Conservation (phyloP, 2,888 invertebrate species). For the Apoda limacodes region DNA sequence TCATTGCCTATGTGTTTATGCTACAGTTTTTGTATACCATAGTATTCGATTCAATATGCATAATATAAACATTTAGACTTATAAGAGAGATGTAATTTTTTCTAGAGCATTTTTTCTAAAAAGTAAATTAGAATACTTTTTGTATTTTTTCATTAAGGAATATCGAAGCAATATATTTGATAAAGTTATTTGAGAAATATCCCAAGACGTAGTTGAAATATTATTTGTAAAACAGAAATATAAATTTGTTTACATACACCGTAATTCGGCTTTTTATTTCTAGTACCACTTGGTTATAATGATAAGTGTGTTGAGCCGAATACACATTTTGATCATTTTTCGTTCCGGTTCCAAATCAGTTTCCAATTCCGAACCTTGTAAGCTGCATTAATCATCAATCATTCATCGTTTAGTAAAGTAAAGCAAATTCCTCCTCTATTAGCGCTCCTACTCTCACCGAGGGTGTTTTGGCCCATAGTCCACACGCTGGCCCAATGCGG, state of each 20-base stretch:
- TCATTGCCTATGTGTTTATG: slow-evolving; percentile 26
- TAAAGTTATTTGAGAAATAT: slow-evolving; percentile 48
- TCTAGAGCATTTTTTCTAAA: slow-evolving; percentile 57
- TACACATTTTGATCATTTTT: too few species aligned
- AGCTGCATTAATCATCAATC: too few species aligned
- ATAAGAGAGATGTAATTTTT: slow-evolving; percentile 56
- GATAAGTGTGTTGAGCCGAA: too few species aligned
- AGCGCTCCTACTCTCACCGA: too few species aligned
- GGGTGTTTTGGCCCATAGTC: too few species aligned
- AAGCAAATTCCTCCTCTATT: too few species aligned
- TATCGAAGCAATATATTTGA: slow-evolving; percentile 65
- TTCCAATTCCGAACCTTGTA: too few species aligned
- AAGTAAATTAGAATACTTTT: slow-evolving; percentile 57
- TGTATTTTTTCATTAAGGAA: slow-evolving; percentile 62
- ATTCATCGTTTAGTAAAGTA: too few species aligned
- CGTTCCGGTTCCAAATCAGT: too few species aligned
- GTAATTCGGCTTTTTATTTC: slow-evolving; percentile 36
- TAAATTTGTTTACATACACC: slow-evolving; percentile 65
- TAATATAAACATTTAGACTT: slow-evolving; percentile 54
- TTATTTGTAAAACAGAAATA: slow-evolving; percentile 57
- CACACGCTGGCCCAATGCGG: too few species aligned
- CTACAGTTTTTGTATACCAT: slow-evolving; percentile 32
- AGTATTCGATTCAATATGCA: slow-evolving; percentile 48
- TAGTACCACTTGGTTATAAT: too few species aligned
- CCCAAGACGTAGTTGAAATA: slow-evolving; percentile 45